These are phyloP conservation scores for Mionectes olivaceus DNA, from an alignment of 2,797 vertebrate species.

Conservation along the genomic window DNA sequence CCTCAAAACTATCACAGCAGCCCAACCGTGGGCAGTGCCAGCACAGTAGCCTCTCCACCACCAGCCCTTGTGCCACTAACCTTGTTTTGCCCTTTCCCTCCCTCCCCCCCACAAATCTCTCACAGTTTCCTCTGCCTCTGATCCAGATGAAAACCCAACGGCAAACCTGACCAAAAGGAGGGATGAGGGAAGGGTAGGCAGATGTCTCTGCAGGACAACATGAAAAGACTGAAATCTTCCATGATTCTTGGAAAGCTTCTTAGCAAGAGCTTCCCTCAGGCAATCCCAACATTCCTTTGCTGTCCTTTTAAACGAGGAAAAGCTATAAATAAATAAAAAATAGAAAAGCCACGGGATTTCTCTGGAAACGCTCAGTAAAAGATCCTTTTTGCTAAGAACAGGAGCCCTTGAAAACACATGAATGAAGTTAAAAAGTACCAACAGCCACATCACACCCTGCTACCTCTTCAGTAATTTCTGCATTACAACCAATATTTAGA, in stretches of 20 bases:
- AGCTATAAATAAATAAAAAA: neutral
- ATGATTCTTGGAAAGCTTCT: neutral
- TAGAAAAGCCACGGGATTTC: neutral
- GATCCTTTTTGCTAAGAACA: neutral
- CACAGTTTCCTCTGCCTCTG: neutral
- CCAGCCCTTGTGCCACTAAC: neutral
- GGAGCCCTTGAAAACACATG: accelerated
- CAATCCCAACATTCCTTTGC: neutral
- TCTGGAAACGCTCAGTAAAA: neutral
- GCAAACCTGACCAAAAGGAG: neutral
- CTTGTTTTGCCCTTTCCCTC: neutral
- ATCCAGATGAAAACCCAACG: neutral
- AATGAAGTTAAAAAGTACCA: neutral
- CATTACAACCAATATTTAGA: neutral
- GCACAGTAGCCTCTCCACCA: neutral
- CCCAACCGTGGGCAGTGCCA: neutral
- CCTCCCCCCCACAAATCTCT: neutral
- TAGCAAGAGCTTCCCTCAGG: neutral
- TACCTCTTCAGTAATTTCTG: neutral
- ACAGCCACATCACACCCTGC: neutral
- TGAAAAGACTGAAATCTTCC: neutral
- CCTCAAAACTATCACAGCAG: accelerated
- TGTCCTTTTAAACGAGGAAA: neutral
- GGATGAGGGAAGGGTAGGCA: neutral
- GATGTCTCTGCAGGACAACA: neutral